These are phyloP conservation scores for Homarus gammarus DNA, from an alignment of 2,888 invertebrate species.

Conservation along the genomic window DNA sequence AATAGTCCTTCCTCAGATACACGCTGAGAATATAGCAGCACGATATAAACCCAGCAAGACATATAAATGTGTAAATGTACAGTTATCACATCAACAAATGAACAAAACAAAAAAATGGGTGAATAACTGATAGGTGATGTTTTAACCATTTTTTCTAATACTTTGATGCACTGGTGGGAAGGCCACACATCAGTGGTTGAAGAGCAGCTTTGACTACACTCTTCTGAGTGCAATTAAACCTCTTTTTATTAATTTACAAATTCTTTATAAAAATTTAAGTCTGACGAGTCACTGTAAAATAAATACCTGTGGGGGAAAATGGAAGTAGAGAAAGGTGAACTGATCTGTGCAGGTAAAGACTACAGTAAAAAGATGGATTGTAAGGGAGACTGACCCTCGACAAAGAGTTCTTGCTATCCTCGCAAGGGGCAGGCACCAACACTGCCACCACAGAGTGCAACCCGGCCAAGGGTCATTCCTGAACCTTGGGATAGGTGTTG, in stretches of 20 bases:
- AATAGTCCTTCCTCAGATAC: background rate
- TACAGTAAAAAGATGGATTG: constrained; percentile 38
- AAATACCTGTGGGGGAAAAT: background rate
- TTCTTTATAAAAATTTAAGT: background rate
- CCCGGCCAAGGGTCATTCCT: background rate
- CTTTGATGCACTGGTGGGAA: constrained; percentile 5
- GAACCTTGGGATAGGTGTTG: constrained; percentile 34
- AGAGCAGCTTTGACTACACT: background rate
- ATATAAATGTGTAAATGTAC: constrained; percentile 22
- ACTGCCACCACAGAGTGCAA: background rate
- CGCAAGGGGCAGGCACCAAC: background rate
- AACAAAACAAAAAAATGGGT: constrained; percentile 11
- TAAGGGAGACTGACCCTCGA: constrained; percentile 34
- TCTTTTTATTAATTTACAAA: background rate
- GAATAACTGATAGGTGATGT: constrained; percentile 14
- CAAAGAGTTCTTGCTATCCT: background rate
- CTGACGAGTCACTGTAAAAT: background rate
- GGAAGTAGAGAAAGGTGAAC: background rate
- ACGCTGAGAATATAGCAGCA: constrained; percentile 25
- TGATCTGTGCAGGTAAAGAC: constrained; percentile 24
- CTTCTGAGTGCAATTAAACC: background rate
- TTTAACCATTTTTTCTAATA: background rate
- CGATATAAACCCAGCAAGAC: constrained; percentile 4
- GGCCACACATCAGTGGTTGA: constrained; percentile 2
- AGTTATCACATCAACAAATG: constrained; percentile 19